phyloP scores from a whole-genome alignment of 2,113 vertebrate genomes.

The Heterotis niloticus region DNA sequence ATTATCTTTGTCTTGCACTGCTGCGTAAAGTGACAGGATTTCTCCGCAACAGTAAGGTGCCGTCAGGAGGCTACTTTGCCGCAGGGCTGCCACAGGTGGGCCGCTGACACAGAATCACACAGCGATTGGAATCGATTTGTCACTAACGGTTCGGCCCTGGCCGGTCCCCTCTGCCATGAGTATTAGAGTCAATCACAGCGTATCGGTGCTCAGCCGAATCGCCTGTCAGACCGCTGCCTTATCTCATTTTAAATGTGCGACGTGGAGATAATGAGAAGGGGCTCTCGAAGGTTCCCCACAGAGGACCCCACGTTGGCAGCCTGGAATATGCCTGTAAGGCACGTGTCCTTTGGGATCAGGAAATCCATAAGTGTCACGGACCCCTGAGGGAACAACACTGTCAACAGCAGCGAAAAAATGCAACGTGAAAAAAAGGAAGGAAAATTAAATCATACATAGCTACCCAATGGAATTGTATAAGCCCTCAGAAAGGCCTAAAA shows the following conservation, averaged over 20 bases:
- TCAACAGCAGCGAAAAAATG: not conserved
- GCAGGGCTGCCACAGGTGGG: not conserved
- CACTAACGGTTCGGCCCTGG: constrained; percentile 52
- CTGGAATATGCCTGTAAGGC: constrained; percentile 42
- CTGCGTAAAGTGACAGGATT: not conserved
- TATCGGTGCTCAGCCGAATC: constrained; percentile 42
- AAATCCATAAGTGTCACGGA: not conserved
- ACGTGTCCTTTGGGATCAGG: not conserved
- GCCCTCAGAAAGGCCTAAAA: too few species aligned
- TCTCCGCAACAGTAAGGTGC: not conserved
- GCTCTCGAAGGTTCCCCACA: constrained; percentile 35
- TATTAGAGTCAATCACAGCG: constrained; percentile 65
- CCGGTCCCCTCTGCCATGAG: constrained; percentile 34
- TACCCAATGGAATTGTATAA: not conserved
- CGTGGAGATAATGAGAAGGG: constrained; percentile 46
- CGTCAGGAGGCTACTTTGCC: not conserved
- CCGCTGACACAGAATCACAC: constrained; percentile 4
- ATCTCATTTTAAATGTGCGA: constrained; percentile 39
- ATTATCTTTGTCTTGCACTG: not conserved
- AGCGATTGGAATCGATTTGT: constrained; percentile 60
- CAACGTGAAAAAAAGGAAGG: not conserved
- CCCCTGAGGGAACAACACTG: not conserved
- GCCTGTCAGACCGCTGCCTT: constrained; percentile 38
- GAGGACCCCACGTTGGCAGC: constrained; percentile 38
- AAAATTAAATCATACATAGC: not conserved